Evolutionary conservation across 2,113 vertebrate genomes (phyloP).

Genomic region (Copsychus sechellarum): DNA sequence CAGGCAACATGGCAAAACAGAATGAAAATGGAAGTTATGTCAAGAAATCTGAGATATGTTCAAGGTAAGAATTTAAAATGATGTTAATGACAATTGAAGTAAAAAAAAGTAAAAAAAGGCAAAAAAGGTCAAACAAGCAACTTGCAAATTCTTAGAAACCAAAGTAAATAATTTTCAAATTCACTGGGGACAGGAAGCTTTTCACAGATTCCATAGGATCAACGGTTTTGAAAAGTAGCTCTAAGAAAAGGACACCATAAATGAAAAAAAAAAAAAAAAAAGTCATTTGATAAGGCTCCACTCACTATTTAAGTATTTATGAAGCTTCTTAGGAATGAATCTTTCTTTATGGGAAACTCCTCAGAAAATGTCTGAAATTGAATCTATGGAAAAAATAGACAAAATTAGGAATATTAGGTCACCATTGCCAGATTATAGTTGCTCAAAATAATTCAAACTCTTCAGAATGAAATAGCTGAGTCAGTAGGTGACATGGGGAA

Average conservation of each 20-base stretch:
- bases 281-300: not conserved
- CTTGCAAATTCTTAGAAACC: not conserved
- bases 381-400: not conserved
- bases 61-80: not conserved
- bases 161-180: not conserved
- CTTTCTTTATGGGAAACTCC: not conserved
- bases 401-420: not conserved
- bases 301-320: not conserved
- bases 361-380: not conserved
- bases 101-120: not conserved
- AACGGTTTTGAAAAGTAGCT: not conserved
- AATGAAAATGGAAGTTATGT: not conserved
- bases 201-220: not conserved
- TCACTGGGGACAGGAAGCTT: not conserved
- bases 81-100: not conserved
- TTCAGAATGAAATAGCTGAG: not conserved
- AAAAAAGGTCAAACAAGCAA: not conserved
- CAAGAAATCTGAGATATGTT: not conserved
- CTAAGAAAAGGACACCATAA: not conserved
- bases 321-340: not conserved
- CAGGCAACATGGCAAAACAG: not conserved
- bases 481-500: not conserved
- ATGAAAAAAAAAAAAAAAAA: not conserved
- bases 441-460: not conserved
- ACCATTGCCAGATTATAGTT: not conserved